Evolutionary conservation across 1,140 invertebrate species (phyloP), one percentile per base, ranked within the genome.

Genomic region (Antheraea pernyi): DNA sequence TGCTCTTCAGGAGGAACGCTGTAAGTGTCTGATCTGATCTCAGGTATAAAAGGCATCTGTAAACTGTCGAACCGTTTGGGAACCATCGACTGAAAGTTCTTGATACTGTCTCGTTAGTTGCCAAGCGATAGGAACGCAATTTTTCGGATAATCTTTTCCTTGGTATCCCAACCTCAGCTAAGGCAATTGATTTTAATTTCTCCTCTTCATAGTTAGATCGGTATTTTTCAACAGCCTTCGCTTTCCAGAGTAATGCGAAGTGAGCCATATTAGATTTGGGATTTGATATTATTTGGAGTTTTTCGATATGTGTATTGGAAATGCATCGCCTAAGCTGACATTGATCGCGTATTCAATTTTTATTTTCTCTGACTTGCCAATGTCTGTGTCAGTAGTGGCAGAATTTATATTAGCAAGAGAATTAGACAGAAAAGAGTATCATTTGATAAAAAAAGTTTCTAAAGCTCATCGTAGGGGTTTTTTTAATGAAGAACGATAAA

Each of bases 1-100:
- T 68, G 80, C 94, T 95, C 75, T 94, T 95, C 7, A 94, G 65
- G n/a, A 94, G 78, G 66, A 93, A 95, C 83, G 95, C 94, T 68
- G 94, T 93, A 65, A 94, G 92, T 5, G 94, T 93, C 46, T 94
- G 94, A 36, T 94, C 89, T 10, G 91, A 93, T 73, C 80, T 88
- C 9, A 95, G 71, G n/a, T 93, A 89, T 53, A 87, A 68, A 13
- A 83, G 81, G 58, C 92, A 91, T 71, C 88, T 86, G 8, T 88
- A 83, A 42, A 93, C 60, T 75, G 89, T 92, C 9, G 89, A 85
- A 42, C 87, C 78, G 61, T 91, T 86, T 0, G 90, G 83, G 19
- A 84, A 84, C 46, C 46, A 53, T 53, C 46, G 7, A 18, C 69
- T 78, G 18, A 89, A 85, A 8, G 83, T 81, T 11, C 83, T 76